Percentiles rank a stretch among this genome's conserved stretches.
These are phyloP conservation scores for Procavia capensis DNA, from an alignment of 2,113 vertebrate species.

Conservation along the genomic window DNA sequence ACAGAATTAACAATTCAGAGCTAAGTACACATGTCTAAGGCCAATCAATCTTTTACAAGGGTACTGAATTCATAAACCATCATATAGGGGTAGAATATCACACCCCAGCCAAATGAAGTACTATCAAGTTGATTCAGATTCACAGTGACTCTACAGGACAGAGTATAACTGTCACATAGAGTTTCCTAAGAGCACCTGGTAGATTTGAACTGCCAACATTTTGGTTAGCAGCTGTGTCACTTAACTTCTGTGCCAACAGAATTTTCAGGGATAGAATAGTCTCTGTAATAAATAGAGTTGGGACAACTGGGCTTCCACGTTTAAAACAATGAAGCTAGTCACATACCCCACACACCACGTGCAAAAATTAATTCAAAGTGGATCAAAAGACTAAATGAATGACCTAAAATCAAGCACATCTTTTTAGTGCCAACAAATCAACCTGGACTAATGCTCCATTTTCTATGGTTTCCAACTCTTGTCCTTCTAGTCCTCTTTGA, in stretches of 20 bases:
- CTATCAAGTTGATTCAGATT: too few relatives aligned
- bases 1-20: neutral
- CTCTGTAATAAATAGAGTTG: neutral
- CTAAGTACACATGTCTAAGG: neutral
- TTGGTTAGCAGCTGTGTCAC: too few relatives aligned
- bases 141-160: too few relatives aligned
- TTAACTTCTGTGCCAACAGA: too few relatives aligned
- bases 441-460: neutral
- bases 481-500: neutral
- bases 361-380: too few relatives aligned
- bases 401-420: neutral
- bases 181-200: too few relatives aligned
- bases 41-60: neutral
- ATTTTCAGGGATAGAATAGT: too few relatives aligned
- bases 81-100: too few relatives aligned
- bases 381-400: neutral
- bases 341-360: neutral
- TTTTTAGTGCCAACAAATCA: neutral
- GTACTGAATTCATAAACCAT: neutral
- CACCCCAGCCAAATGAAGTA: too few relatives aligned
- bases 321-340: neutral
- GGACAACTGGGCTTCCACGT: neutral
- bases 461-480: neutral
- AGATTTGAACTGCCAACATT: too few relatives aligned
- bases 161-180: too few relatives aligned